Base-by-base conservation (phyloP, 2,888 invertebrate genomes). In the Trichopria drosophilae region DNA sequence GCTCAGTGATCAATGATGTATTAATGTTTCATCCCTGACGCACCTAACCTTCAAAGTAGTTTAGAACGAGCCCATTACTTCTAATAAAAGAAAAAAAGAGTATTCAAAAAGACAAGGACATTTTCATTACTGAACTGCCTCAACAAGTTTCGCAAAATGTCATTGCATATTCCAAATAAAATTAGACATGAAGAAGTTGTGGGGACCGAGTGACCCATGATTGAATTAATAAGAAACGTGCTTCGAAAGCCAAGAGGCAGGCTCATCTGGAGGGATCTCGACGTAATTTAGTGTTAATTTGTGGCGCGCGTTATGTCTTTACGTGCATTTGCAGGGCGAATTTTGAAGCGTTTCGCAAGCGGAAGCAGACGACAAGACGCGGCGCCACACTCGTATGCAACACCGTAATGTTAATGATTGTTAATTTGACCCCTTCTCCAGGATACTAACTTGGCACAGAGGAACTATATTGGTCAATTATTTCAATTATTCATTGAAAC, bases 301-400 rank as follows among this genome's bases (percentile, higher is more conserved):
- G n/a, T 46, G 13, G 23, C 34, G 13, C 29, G 23, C 22, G 26
- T 37, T 32, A 22, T 31, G 12, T 18, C 42, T 23, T 10, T 32
- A n/a, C 29, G n/a, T n/a, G 15, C 32, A 45, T 45, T 36, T n/a
- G 26, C 36, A 28, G 36, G 28, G 45, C 28, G 45, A 37, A 28
- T 28, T 28, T 23, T 36, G 28, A 45, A 32, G 36, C 20, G 35
- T 45, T 37, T 45, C 36, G 36, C 28, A 45, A 45, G 26, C 26
- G 45, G 28, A 45, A 45, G 32, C 28, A 15, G 36, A 36, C 28
- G 35, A 45, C 13, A 7, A 34, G 28, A 24, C 36, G 28, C 28
- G 36, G 36, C 36, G 37, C 45, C 45, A 36, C 45, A 26, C 13
- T 36, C 24, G 16, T 28, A n/a, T n/a, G 28, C 35, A 36, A 45